Base-by-base conservation (phyloP, 2,797 vertebrate species). In the Sebastes nivosus region DNA sequence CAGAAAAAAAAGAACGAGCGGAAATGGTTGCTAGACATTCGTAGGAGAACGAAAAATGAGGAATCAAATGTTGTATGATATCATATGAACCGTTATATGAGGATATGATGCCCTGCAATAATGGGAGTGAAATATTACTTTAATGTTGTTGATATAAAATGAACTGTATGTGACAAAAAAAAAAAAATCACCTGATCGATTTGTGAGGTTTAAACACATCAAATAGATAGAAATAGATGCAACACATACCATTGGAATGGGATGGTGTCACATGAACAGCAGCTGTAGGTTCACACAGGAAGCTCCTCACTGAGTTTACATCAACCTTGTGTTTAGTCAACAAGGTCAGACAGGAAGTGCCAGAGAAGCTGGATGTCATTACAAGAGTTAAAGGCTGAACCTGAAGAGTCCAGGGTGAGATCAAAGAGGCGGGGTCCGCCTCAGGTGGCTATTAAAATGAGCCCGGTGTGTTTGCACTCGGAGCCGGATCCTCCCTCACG, bases 381-480 rank as follows among this genome's bases (percentile, higher is more conserved):
- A 71, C 32, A 29, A 25, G 22, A 79, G 74, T 65, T 77, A 58
- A 69, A 80, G 57, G 36, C 72, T 66, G 36, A 64, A 64, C 55
- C 29, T 63, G 24, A 61, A 68, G 67, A 82, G 83, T 80, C 32
- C 68, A 38, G 24, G 54, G 29, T 57, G 55, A 82, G 82, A 88
- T 85, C 57, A 86, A 24, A 83, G 87, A 52, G 54, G 55, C 57
- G 4, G 72, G 63, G 14, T 76, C 32, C 2, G 75, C 90, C 86
- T 77, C 77, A 52, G 88, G 88, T 85, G 72, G 72, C 77, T 30
- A 82, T 89, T 84, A 88, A 85, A 87, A 87, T 30, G 67, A 84
- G 38, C 78, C 54, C 75, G 60, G 55, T 79, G 69, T 85, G 71
- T 84, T 81, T 61, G 71, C 67, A 74, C 75, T 79, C 42, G 1